Base-by-base conservation (phyloP, 2,888 invertebrate genomes). In the Anthophora plumipes region DNA sequence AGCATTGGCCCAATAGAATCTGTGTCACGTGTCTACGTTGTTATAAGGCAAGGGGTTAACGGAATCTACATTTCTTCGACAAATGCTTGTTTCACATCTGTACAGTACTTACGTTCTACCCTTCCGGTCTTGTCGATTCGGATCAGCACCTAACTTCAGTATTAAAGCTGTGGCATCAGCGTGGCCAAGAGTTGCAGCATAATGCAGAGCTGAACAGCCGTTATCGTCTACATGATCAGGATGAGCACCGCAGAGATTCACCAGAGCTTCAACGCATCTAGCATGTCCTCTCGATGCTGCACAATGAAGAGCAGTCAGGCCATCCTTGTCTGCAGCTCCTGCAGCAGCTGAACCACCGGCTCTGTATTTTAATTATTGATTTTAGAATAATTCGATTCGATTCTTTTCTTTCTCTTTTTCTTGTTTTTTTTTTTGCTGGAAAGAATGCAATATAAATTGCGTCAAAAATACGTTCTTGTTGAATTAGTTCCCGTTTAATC, bases 231-330 rank as follows among this genome's bases (percentile, higher is more conserved):
- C 92, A 17, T 97, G 96, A 93, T 99, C 98, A 0, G 98, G 97
- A 37, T 97, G 96, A 1, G 98, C 97, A 0, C 98, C 98, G 91
- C 98, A 98, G 8, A 98, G 94, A 14, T 97, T 97, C 0, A 98
- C 95, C 74, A 99, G 93, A 0, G 97, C 97, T 90, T 98, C 98
- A 68, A 98, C 95, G 89, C 98, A 98, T 90, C 98, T 97, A 0
- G 97, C 97, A 92, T 99, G 99, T 0, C 99, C 99, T 72, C 99
- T 95, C 1, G 98, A 99, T 0, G 99, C 98, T 0, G 99, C 99
- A 93, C 99, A 99, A 92, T 99, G 99, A 39, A 99, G 94, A 0
- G 99, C 99, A 69, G 98, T 98, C 7, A 99, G 94, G 0, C 98
- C 98, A 92, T 99, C 99, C 92, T 98, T 98, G 93, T 94, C 96